phyloP scores from a whole-genome alignment of 2,888 invertebrate species.

The Baronia brevicornis region DNA sequence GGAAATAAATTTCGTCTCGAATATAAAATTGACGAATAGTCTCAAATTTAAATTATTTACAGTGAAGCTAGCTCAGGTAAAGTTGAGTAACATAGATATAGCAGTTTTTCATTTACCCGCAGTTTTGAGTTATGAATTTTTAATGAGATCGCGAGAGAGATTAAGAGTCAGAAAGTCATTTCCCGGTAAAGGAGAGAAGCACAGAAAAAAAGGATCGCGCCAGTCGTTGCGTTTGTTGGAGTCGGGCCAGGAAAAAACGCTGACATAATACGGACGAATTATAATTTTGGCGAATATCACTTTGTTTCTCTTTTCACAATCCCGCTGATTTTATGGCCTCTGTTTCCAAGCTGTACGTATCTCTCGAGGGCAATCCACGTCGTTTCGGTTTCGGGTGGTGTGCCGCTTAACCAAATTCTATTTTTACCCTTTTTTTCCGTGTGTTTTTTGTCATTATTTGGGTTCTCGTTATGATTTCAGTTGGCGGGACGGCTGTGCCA shows the following conservation, averaged over 20 bases:
- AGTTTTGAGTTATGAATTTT: conserved; percentile 78
- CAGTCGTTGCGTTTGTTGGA: conserved; percentile 60
- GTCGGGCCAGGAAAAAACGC: conserved; percentile 36
- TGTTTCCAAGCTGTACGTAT: conserved; percentile 36
- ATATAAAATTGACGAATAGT: background rate
- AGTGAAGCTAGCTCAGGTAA: conserved; percentile 12
- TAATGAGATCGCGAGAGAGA: conserved; percentile 78
- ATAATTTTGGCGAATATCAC: conserved; percentile 16
- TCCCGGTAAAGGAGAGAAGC: conserved; percentile 68
- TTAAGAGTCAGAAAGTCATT: conserved; percentile 77
- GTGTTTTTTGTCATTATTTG: conserved; percentile 51
- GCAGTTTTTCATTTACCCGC: conserved; percentile 71
- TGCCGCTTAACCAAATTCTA: conserved; percentile 60
- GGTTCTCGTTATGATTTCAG: conserved; percentile 37
- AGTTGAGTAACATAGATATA: conserved; percentile 33
- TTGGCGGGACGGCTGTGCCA: conserved; percentile 30
- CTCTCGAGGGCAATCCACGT: conserved; percentile 66
- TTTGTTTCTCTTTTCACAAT: conserved; percentile 21
- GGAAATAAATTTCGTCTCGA: no score
- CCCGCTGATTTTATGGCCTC: conserved; percentile 33
- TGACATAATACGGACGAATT: conserved; percentile 17
- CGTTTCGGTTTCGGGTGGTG: conserved; percentile 61
- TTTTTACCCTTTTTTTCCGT: conserved; percentile 33
- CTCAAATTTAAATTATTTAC: conserved; percentile 1
- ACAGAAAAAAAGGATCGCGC: conserved; percentile 59